Conservation (phyloP, 2,113 vertebrate genomes). For the Tragelaphus strepsiceros region DNA sequence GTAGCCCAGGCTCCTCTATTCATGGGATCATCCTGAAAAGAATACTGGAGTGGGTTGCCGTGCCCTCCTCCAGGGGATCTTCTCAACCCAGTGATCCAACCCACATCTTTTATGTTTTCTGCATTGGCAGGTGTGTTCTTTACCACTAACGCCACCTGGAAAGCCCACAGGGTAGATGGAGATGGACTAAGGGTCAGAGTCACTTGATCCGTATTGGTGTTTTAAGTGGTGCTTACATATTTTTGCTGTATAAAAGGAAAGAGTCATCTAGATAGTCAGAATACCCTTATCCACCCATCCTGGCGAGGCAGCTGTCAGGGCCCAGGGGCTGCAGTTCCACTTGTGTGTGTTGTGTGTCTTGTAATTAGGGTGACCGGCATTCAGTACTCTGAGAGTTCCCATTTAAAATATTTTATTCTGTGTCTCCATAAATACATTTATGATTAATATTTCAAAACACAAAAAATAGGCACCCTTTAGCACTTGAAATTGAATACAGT, state of each 20-base stretch:
- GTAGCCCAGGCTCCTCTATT: background rate
- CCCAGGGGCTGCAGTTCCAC: background rate
- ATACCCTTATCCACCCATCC: background rate
- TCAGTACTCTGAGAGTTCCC: background rate
- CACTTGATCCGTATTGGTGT: background rate
- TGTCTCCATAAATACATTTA: background rate
- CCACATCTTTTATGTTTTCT: background rate
- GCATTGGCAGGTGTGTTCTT: background rate
- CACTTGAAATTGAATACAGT: background rate
- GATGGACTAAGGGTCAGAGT: background rate
- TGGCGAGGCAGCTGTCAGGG: background rate
- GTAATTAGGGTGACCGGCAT: background rate
- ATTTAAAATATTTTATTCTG: background rate
- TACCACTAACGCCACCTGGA: background rate
- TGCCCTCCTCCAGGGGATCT: background rate
- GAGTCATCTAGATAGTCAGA: background rate
- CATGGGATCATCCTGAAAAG: background rate
- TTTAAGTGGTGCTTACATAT: background rate
- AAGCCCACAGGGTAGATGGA: background rate
- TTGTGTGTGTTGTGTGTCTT: background rate
- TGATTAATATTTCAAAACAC: conserved; percentile 3
- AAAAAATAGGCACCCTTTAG: background rate
- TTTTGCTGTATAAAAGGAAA: background rate
- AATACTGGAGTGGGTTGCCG: background rate
- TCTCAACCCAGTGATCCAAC: background rate